phyloP scores from a whole-genome alignment of 2,888 invertebrate genomes.

The Scaptomyza caliginosa region DNA sequence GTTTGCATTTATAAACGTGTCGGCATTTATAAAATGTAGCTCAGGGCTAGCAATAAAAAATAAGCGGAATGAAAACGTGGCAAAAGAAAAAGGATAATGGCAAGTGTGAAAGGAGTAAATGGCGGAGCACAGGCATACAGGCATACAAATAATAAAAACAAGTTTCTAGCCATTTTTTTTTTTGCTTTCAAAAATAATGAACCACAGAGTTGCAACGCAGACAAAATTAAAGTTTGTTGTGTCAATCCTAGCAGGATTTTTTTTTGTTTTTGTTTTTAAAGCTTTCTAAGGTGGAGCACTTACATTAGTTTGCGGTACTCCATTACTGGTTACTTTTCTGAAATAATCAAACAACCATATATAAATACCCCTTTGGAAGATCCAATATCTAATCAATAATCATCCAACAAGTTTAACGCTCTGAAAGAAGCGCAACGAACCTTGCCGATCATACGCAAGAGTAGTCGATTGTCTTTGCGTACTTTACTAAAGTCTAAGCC shows the following conservation, averaged over 20 bases:
- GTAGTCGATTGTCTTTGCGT: slow-evolving; percentile 43
- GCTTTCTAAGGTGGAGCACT: too few species aligned
- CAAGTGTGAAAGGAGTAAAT: slow-evolving; percentile 34
- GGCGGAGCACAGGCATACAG: slow-evolving; percentile 1
- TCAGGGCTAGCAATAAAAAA: background rate
- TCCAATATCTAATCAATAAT: too few species aligned
- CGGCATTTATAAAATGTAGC: slow-evolving; percentile 52
- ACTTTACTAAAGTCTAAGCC: slow-evolving; percentile 41
- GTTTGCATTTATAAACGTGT: slow-evolving; percentile 69
- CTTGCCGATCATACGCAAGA: too few species aligned
- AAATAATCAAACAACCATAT: too few species aligned
- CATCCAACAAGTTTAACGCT: too few species aligned
- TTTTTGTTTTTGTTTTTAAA: too few species aligned
- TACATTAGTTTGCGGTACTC: too few species aligned
- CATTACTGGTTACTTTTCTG: too few species aligned
- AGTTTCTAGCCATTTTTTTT: slow-evolving; percentile 48
- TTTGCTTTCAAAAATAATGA: slow-evolving; percentile 37
- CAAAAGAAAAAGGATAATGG: slow-evolving; percentile 47
- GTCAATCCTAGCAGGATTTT: too few species aligned
- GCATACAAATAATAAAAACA: slow-evolving; percentile 55
- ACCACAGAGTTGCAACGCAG: slow-evolving; percentile 33
- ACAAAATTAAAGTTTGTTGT: slow-evolving; percentile 11
- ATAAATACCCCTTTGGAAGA: too few species aligned
- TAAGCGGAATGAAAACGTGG: background rate
- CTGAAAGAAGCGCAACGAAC: too few species aligned